These are phyloP conservation scores for Gallinago undulata DNA, from an alignment of 2,113 vertebrate species.

Conservation along the genomic window DNA sequence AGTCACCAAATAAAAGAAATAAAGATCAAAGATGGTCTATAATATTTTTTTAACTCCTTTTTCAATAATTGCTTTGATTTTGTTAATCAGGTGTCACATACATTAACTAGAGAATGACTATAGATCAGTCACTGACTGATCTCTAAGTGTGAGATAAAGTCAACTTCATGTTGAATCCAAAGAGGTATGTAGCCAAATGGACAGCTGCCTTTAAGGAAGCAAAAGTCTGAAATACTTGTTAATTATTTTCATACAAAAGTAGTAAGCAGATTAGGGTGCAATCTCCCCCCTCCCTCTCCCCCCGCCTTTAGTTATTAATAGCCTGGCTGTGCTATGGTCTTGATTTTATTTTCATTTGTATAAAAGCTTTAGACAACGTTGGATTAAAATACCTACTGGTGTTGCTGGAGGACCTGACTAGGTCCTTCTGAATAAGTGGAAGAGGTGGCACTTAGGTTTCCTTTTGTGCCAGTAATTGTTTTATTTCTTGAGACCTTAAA, in stretches of 20 bases:
- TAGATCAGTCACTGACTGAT: no score
- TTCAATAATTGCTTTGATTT: neutral
- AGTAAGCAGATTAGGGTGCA: neutral
- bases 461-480: neutral
- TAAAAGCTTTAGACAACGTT: neutral
- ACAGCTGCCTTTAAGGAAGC: neutral
- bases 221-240: neutral
- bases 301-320: neutral
- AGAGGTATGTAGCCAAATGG: neutral
- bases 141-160: no score
- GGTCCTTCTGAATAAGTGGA: neutral
- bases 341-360: neutral
- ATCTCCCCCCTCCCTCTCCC: neutral
- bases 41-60: neutral
- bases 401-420: neutral
- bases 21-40: neutral
- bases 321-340: neutral
- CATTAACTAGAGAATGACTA: neutral
- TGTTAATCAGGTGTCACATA: neutral
- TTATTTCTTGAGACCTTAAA: neutral
- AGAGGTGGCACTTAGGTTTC: neutral
- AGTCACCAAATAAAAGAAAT: neutral
- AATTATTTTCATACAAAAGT: neutral
- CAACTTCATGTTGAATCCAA: no score
- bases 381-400: neutral